Base-by-base conservation (phyloP, 2,113 vertebrate species). In the Gallinago undulata region DNA sequence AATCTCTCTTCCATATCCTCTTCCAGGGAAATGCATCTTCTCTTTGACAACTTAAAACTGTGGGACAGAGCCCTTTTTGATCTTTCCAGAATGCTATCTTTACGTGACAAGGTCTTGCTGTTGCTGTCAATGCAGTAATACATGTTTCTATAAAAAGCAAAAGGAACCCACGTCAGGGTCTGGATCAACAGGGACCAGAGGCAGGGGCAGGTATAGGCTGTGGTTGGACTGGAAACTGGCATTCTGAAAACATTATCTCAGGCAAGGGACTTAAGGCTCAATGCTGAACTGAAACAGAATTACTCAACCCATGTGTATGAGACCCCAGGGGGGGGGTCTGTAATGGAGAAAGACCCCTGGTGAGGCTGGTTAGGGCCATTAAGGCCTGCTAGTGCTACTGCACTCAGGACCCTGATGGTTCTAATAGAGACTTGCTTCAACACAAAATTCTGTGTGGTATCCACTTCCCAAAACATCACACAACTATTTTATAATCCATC, bases 331-430 rank as follows among this genome's bases (percentile, higher is more conserved):
- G 5, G 28, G 43, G 2, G 19, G 10, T 63, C 17, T 62, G 21
- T 47, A 45, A 6, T 9, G 25, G 3, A 8, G 7, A 10, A 73
- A n/a, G 25, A 63, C 16, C 5, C 2, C 31, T 48, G 4, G 0
- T 21, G 13, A 84, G 13, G 23, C 5, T 78, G 11, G 5, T 50
- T 19, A 45, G 28, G 31, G 15, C 4, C 14, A 22, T 45, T 45
- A 70, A 45, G 7, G 16, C 5, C 59, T 48, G 4, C 19, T 67
- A 7, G 39, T n/a, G 22, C 19, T 67, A 7, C 27, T 31, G 25
- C 10, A 11, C 43, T 74, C 25, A 53, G 17, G 23, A 22, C 9
- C 10, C 15, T 35, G 56, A 33, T 4, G 13, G 11, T 47, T 82
- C 14, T 48, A n/a, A 21, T 4, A 53, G 18, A 33, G 8, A 43